Conservation (phyloP, 2,888 invertebrate species). For the Leptinotarsa juncta region DNA sequence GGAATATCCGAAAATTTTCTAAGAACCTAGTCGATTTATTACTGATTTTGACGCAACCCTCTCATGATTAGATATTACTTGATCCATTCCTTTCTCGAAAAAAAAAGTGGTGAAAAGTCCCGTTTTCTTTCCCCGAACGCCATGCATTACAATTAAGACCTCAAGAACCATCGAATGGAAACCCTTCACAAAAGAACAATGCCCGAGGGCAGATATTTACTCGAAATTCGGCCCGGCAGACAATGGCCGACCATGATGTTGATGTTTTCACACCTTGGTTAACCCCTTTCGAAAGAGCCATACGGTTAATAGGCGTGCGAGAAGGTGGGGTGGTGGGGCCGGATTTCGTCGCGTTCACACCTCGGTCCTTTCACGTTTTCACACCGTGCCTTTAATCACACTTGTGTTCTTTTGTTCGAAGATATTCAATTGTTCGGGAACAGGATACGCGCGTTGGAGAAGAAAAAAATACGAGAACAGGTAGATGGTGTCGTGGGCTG, state of each 20-base stretch:
- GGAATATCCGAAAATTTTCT: too few relatives aligned
- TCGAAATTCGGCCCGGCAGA: conserved; percentile 33
- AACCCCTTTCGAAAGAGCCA: conserved; percentile 49
- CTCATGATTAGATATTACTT: too few relatives aligned
- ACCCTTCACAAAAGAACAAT: conserved; percentile 28
- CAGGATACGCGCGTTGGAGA: conserved; percentile 17
- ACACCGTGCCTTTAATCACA: conserved; percentile 36
- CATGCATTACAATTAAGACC: conserved; percentile 17
- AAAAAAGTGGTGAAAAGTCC: neutral
- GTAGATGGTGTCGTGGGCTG: conserved; percentile 31
- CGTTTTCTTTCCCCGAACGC: neutral
- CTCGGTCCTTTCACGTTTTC: conserved; percentile 29
- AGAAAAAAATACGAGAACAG: conserved; percentile 37
- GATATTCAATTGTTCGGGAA: conserved; percentile 22
- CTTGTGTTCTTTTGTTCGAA: conserved; percentile 34
- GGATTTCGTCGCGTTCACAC: conserved; percentile 30
- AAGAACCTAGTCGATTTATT: too few relatives aligned
- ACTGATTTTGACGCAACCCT: too few relatives aligned
- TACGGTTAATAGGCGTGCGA: conserved; percentile 27
- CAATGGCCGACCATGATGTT: conserved; percentile 52
- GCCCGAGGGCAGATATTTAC: conserved; percentile 22
- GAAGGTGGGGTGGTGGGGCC: conserved; percentile 36
- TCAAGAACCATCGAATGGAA: conserved; percentile 20
- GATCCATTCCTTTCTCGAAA: too few relatives aligned
- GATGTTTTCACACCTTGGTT: conserved; percentile 58